Conservation (phyloP, 2,888 invertebrate species). For the Schizaphis graminum region DNA sequence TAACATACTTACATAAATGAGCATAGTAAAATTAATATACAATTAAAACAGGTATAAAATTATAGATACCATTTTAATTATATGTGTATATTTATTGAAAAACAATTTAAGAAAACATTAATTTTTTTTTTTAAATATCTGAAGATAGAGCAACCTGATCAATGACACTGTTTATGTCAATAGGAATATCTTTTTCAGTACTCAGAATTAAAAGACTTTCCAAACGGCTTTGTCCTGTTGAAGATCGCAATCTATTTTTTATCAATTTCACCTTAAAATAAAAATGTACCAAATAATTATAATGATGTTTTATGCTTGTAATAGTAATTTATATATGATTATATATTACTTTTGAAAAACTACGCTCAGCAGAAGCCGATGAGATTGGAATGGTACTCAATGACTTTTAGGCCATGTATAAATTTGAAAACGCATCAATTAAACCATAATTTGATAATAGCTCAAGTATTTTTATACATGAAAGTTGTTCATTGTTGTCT, state of each 20-base stretch:
- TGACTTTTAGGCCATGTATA: too few species aligned
- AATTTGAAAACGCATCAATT: too few species aligned
- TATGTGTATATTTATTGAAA: too few species aligned
- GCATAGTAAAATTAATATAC: too few species aligned
- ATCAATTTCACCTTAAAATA: slow-evolving; percentile 11
- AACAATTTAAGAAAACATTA: too few species aligned
- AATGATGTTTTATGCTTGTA: neutral
- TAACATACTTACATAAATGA: too few species aligned
- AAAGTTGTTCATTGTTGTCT: neutral
- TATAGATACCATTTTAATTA: too few species aligned
- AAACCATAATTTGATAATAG: too few species aligned
- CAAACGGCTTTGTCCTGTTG: slow-evolving; percentile 6
- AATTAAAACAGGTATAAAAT: neutral
- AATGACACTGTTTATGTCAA: slow-evolving; percentile 2
- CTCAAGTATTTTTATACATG: too few species aligned
- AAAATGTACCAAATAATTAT: neutral
- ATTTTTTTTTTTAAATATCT: too few species aligned
- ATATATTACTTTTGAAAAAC: neutral
- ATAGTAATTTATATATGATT: neutral
- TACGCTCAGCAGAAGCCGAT: too few species aligned
- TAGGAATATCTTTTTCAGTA: slow-evolving; percentile 2
- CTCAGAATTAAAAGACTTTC: neutral
- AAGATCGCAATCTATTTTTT: neutral
- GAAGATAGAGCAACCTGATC: neutral
- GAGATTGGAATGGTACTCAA: too few species aligned